Evolutionary conservation across 2,888 invertebrate species (phyloP).

Genomic region (Tanypteryx hageni): DNA sequence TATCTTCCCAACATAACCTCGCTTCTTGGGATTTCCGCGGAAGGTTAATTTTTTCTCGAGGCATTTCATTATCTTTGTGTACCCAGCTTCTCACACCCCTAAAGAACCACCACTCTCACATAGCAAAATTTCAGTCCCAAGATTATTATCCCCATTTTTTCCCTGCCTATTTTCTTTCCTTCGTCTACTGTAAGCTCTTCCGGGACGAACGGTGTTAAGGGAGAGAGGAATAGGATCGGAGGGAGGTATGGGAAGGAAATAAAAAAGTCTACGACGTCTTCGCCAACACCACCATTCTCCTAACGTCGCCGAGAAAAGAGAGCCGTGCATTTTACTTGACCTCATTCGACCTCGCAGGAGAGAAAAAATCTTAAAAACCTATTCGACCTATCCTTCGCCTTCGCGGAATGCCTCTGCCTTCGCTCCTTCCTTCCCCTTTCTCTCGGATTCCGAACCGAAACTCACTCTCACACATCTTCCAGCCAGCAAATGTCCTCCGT

Average conservation of each 20-base stretch:
- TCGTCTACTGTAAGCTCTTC: background rate
- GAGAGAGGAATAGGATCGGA: background rate
- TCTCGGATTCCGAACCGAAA: background rate
- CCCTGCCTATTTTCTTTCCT: background rate
- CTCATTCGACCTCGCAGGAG: background rate
- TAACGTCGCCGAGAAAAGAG: background rate
- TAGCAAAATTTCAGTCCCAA: background rate
- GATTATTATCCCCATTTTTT: background rate
- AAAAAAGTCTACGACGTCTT: background rate
- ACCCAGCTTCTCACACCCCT: background rate
- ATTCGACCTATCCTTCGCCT: slow-evolving; percentile 10
- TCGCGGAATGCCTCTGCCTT: slow-evolving; percentile 25
- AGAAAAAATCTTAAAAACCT: background rate
- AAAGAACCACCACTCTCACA: background rate
- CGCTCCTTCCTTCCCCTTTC: background rate
- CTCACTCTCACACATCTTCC: background rate
- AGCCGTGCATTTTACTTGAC: slow-evolving; percentile 4
- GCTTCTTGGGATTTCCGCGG: background rate
- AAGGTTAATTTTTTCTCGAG: background rate
- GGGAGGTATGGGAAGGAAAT: background rate
- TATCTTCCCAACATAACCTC: background rate
- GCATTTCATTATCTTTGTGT: background rate
- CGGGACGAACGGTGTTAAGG: background rate
- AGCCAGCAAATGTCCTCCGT: background rate
- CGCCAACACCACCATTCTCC: background rate